Evolutionary conservation across 2,113 vertebrate species (phyloP).

Genomic region (Mohoua ochrocephala): DNA sequence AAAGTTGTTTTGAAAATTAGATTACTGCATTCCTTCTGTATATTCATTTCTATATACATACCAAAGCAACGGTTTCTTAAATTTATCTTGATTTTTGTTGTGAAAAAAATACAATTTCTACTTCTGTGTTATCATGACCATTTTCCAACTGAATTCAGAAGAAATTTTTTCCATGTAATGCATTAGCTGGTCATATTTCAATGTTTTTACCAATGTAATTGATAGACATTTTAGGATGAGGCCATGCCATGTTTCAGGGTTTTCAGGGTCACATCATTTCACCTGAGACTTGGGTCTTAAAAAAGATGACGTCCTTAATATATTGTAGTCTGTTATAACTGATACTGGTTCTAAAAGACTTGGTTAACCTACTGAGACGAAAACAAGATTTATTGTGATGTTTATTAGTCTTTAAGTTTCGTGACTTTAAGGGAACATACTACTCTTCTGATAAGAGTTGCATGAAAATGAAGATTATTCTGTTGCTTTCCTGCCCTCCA

Average conservation of each 20-base stretch:
- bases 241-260: not conserved
- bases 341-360: not conserved
- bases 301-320: not conserved
- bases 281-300: not conserved
- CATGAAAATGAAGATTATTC: not conserved
- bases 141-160: not conserved
- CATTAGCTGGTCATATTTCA: not conserved
- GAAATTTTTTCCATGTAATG: not conserved
- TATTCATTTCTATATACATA: not conserved
- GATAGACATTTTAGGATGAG: not conserved
- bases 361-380: not conserved
- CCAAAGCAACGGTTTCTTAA: not conserved
- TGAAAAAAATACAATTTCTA: not conserved
- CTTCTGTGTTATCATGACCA: not conserved
- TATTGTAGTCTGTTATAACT: not conserved
- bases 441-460: not conserved
- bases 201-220: not conserved
- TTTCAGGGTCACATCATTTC: not conserved
- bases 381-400: not conserved
- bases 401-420: not conserved
- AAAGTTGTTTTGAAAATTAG: not conserved
- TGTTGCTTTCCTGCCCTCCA: not conserved
- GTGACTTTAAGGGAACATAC: not conserved
- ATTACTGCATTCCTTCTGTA: not conserved
- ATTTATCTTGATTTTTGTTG: not conserved